These are phyloP conservation scores for Ormyrus nitidulus DNA, from an alignment of 2,888 invertebrate genomes.

Conservation along the genomic window DNA sequence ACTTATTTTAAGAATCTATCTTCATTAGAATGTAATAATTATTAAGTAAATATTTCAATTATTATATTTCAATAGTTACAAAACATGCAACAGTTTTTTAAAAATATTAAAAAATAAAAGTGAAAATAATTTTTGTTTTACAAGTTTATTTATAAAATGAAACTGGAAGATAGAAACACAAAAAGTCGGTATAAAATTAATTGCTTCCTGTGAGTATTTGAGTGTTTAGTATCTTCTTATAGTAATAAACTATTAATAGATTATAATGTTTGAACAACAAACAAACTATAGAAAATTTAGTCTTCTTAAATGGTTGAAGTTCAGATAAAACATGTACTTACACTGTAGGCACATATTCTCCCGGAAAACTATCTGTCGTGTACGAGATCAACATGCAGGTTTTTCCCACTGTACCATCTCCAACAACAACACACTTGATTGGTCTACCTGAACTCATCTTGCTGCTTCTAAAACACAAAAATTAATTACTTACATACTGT, in stretches of 20 bases:
- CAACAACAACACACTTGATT: constrained; percentile 94
- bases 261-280: background rate
- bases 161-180: constrained; percentile 60
- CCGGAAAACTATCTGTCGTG: constrained; percentile 94
- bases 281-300: no score
- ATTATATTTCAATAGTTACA: constrained; percentile 9
- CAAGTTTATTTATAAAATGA: constrained; percentile 56
- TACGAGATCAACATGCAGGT: constrained; percentile 96
- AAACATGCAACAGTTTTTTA: constrained; percentile 1
- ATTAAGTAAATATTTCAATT: background rate
- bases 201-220: constrained; percentile 66
- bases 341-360: constrained; percentile 97
- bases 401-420: constrained; percentile 95
- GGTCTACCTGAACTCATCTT: constrained; percentile 93
- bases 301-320: no score
- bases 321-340: constrained; percentile 77
- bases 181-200: constrained; percentile 66
- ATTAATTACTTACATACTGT: no score
- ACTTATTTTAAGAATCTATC: background rate
- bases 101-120: constrained; percentile 27
- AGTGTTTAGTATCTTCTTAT: constrained; percentile 57
- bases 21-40: background rate
- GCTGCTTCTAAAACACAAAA: constrained; percentile 50
- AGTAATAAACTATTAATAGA: constrained; percentile 68
- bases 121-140: background rate